Conservation (phyloP, 2,888 invertebrate genomes). For the Barypeithes pellucidus region DNA sequence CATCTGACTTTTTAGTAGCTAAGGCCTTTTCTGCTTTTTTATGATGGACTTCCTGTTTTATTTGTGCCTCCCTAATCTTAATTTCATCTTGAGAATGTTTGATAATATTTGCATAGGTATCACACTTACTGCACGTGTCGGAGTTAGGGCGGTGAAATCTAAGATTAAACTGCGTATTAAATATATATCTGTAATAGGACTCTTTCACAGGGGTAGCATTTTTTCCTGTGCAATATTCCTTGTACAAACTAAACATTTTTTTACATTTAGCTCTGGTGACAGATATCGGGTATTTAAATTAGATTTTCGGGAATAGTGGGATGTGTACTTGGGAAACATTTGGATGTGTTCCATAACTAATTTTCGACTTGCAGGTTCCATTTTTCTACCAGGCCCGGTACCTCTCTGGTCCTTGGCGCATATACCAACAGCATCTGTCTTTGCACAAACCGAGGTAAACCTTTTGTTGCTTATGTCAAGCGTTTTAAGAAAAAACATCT, state of each 20-base stretch:
- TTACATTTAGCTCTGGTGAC: constrained; percentile 21
- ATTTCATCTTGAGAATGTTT: constrained; percentile 32
- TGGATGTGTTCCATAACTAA: constrained; percentile 25
- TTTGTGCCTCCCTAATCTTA: constrained; percentile 18
- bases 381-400: constrained; percentile 13
- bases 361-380: constrained; percentile 13
- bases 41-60: constrained; percentile 28
- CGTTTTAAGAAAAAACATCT: constrained; percentile 25
- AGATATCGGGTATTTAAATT: constrained; percentile 25
- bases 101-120: constrained; percentile 26
- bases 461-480: constrained; percentile 27
- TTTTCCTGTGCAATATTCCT: constrained; percentile 15
- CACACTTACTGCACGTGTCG: constrained; percentile 26
- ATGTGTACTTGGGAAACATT: constrained; percentile 7
- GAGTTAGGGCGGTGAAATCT: constrained; percentile 36
- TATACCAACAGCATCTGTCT: constrained; percentile 10
- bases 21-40: constrained; percentile 15
- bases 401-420: constrained; percentile 23
- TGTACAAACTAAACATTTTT: constrained; percentile 23
- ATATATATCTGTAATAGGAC: constrained; percentile 32
- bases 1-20: constrained; percentile 29
- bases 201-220: constrained; percentile 21
- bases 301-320: constrained; percentile 22
- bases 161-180: constrained; percentile 26
- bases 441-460: constrained; percentile 30